These are phyloP conservation scores for Magallana ariakensis DNA, from an alignment of 1,140 invertebrate genomes.

Conservation along the genomic window DNA sequence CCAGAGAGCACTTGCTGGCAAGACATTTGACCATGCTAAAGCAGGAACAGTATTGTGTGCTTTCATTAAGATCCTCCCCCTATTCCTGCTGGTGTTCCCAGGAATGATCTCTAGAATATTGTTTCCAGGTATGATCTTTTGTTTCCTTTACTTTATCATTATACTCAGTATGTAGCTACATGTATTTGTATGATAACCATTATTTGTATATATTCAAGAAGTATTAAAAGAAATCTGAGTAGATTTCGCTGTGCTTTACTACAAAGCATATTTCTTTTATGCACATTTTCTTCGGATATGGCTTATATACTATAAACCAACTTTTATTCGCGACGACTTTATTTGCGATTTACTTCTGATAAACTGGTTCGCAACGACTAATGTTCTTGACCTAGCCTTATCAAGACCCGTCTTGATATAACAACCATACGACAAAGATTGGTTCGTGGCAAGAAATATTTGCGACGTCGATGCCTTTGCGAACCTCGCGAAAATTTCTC, in stretches of 20 bases:
- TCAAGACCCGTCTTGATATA: no score
- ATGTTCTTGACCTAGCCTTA: no score
- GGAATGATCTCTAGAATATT: constrained; percentile 83
- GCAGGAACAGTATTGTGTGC: constrained; percentile 81
- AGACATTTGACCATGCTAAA: constrained; percentile 81
- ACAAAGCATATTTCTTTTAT: no score
- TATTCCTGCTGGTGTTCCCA: constrained; percentile 83
- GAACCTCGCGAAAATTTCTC: no score
- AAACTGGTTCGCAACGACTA: no score
- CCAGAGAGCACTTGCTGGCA: constrained; percentile 82
- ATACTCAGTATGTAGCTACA: background rate
- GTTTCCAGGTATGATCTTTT: constrained; percentile 72
- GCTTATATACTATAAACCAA: no score
- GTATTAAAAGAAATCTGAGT: background rate
- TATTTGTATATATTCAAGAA: constrained; percentile 1
- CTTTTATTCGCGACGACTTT: no score
- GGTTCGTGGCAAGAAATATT: no score
- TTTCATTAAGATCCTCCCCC: constrained; percentile 81
- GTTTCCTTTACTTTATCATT: background rate
- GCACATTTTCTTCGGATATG: no score
- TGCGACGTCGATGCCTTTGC: no score
- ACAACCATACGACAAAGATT: no score
- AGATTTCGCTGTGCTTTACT: background rate
- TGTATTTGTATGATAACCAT: background rate
- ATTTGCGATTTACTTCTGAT: no score